These are phyloP conservation scores for Drosophila longiperda DNA, from an alignment of 2,888 invertebrate species.

Conservation along the genomic window DNA sequence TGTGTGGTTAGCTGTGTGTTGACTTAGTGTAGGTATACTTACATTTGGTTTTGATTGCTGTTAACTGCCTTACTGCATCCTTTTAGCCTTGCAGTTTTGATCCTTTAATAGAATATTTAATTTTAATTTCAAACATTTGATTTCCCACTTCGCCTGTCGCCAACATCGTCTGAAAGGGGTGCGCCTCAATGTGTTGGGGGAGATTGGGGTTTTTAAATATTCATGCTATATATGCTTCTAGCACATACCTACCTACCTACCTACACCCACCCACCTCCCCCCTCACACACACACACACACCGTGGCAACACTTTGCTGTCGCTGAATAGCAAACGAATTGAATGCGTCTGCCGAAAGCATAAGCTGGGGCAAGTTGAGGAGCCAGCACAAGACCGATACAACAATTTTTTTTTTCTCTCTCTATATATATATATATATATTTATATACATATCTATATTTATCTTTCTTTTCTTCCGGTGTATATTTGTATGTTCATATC, in stretches of 20 bases:
- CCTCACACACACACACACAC: background rate
- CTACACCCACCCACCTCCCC: background rate
- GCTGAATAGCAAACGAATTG: conserved; percentile 70
- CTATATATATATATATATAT: background rate
- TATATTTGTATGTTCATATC: conserved; percentile 11
- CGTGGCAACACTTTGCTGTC: conserved; percentile 7
- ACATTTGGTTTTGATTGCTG: conserved; percentile 75
- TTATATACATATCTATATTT: background rate
- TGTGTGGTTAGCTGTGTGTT: conserved; percentile 19
- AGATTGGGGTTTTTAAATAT: conserved; percentile 65
- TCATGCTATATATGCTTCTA: conserved; percentile 58
- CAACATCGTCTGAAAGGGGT: conserved; percentile 4
- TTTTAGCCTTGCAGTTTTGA: conserved; percentile 78
- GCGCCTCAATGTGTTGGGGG: background rate
- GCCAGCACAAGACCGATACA: conserved; percentile 21
- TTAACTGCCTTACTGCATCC: conserved; percentile 73
- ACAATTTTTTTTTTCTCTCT: background rate
- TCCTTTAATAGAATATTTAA: conserved; percentile 80
- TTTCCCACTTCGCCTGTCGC: conserved; percentile 73
- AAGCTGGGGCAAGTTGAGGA: conserved; percentile 66
- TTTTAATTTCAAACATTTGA: conserved; percentile 81
- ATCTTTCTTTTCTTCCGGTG: background rate
- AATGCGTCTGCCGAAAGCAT: conserved; percentile 68
- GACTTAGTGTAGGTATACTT: conserved; percentile 44
- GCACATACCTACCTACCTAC: background rate